A percentile compares a stretch with the other conserved stretches of the same genome.
These are phyloP conservation scores for Dromas ardeola DNA, from an alignment of 2,113 vertebrate genomes.

Conservation along the genomic window DNA sequence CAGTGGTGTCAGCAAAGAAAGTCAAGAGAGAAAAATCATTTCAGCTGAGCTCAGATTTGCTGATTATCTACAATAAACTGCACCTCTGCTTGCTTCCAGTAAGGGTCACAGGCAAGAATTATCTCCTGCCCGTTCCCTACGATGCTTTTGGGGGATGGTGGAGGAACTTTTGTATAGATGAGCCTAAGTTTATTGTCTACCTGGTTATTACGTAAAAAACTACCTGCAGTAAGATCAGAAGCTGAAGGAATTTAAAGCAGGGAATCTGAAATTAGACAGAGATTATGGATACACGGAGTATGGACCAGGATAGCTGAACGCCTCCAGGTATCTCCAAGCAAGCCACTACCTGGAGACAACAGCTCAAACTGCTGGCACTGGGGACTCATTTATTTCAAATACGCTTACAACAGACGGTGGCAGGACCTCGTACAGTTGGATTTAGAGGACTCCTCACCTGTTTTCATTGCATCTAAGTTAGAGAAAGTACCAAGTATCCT, in stretches of 20 bases:
- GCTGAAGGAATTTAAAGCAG: background rate
- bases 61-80: background rate
- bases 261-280: background rate
- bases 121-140: accelerated
- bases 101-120: background rate
- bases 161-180: background rate
- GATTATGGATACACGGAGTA: background rate
- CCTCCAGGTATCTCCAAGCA: background rate
- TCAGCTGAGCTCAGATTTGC: background rate
- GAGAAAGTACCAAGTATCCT: background rate
- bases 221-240: background rate
- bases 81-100: background rate
- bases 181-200: background rate
- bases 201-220: background rate
- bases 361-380: background rate
- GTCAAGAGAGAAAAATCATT: background rate
- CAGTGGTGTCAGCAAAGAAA: background rate
- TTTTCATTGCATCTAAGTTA: background rate
- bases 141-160: accelerated
- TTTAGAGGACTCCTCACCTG: background rate
- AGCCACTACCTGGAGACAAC: background rate
- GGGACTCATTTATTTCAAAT: background rate
- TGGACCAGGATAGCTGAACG: background rate
- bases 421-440: background rate
- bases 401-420: background rate